A percentile compares a stretch with the other conserved stretches of the same genome.
phyloP scores from a whole-genome alignment of 2,113 vertebrate genomes.

The Oostethus manadensis region DNA sequence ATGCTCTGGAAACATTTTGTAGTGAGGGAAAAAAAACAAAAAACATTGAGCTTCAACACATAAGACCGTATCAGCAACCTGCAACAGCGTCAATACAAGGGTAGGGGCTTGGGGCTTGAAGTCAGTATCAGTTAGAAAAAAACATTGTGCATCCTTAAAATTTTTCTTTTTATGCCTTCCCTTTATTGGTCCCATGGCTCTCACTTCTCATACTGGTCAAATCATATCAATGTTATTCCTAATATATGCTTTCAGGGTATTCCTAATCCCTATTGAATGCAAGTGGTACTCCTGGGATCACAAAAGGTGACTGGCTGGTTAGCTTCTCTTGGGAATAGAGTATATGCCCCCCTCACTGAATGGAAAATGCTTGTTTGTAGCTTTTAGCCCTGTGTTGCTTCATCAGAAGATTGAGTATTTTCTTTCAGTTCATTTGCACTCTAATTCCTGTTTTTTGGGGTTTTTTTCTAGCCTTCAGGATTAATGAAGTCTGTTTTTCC shows the following conservation, averaged over 20 bases:
- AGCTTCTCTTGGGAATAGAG: constrained; percentile 44
- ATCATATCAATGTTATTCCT: constrained; percentile 52
- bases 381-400: constrained; percentile 33
- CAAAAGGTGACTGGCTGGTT: constrained; percentile 36
- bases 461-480: too few species aligned
- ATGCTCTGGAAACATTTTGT: too few species aligned
- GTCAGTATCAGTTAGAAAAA: too few species aligned
- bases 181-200: constrained; percentile 20
- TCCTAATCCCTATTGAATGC: constrained; percentile 46
- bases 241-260: constrained; percentile 60
- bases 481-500: too few species aligned
- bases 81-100: too few species aligned
- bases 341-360: constrained; percentile 18
- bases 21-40: too few species aligned
- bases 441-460: too few species aligned
- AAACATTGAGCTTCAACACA: too few species aligned
- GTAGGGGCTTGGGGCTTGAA: too few species aligned
- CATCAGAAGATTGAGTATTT: constrained; percentile 19
- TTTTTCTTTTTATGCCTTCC: not conserved
- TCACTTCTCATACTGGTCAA: constrained; percentile 54
- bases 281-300: constrained; percentile 50
- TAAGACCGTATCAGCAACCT: too few species aligned
- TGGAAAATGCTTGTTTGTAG: constrained; percentile 24
- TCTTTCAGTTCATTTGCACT: too few species aligned
- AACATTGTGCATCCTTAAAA: too few species aligned